These are phyloP conservation scores for Galemys pyrenaicus DNA, from an alignment of 2,113 vertebrate genomes.

Conservation along the genomic window DNA sequence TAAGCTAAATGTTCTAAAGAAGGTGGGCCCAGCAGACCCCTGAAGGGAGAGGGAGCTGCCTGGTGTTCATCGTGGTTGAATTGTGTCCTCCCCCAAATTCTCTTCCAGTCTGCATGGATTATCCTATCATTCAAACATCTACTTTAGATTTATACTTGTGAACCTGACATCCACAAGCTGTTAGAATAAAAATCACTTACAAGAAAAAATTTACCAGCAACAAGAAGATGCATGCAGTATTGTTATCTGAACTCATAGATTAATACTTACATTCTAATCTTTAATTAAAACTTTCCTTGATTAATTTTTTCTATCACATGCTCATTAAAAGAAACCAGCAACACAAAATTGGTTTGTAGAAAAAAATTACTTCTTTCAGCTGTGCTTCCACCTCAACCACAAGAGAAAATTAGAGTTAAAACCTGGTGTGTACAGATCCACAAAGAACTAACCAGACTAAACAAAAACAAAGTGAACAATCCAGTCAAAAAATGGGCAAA, in stretches of 20 bases:
- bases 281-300: background rate
- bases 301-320: background rate
- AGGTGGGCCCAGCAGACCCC: background rate
- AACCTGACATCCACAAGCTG: background rate
- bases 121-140: background rate
- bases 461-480: too few species aligned
- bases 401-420: background rate
- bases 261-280: slow-evolving; percentile 22
- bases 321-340: background rate
- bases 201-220: background rate
- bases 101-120: background rate
- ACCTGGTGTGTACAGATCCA: too few species aligned
- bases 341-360: background rate
- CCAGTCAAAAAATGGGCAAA: too few species aligned
- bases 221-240: background rate
- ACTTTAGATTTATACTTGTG: background rate
- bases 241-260: background rate
- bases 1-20: background rate
- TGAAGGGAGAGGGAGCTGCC: background rate
- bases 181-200: background rate
- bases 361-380: background rate
- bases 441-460: too few species aligned
- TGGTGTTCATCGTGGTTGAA: background rate
- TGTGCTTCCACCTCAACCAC: background rate
- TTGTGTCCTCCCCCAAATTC: background rate